phyloP scores from a whole-genome alignment of 2,113 vertebrate species.

The Amphiprion percula region DNA sequence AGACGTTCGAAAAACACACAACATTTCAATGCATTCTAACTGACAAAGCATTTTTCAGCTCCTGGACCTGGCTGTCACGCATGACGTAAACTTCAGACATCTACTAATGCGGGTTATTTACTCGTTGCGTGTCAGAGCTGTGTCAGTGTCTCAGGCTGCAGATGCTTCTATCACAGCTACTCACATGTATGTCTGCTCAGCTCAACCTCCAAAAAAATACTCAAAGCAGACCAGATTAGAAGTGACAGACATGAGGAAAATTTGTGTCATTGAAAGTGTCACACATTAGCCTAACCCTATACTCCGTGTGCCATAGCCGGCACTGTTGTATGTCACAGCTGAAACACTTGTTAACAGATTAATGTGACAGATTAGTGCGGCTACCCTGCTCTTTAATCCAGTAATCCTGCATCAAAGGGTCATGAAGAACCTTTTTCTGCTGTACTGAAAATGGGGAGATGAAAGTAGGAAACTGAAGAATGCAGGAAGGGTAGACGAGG shows the following conservation, averaged over 20 bases:
- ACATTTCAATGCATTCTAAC: neutral
- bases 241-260: conserved; percentile 57
- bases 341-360: conserved; percentile 80
- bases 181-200: conserved; percentile 18
- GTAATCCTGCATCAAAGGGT: conserved; percentile 83
- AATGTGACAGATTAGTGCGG: conserved; percentile 74
- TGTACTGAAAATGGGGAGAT: conserved; percentile 58
- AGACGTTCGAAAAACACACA: neutral
- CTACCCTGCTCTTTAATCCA: conserved; percentile 76
- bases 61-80: neutral
- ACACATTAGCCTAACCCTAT: conserved; percentile 44
- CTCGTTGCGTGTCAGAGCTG: conserved; percentile 22
- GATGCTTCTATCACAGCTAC: conserved; percentile 27
- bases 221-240: conserved; percentile 48
- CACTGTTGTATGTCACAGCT: conserved; percentile 60
- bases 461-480: conserved; percentile 46
- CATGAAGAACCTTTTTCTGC: conserved; percentile 63
- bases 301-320: conserved; percentile 52
- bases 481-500: conserved; percentile 43
- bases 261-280: conserved; percentile 52
- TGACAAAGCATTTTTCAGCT: neutral
- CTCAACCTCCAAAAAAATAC: conserved; percentile 17
- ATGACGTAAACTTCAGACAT: conserved; percentile 29
- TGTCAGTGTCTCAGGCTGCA: conserved; percentile 21
- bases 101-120: conserved; percentile 38